Conservation (phyloP, 1,140 invertebrate genomes). For the Leptinotarsa defecta region DNA sequence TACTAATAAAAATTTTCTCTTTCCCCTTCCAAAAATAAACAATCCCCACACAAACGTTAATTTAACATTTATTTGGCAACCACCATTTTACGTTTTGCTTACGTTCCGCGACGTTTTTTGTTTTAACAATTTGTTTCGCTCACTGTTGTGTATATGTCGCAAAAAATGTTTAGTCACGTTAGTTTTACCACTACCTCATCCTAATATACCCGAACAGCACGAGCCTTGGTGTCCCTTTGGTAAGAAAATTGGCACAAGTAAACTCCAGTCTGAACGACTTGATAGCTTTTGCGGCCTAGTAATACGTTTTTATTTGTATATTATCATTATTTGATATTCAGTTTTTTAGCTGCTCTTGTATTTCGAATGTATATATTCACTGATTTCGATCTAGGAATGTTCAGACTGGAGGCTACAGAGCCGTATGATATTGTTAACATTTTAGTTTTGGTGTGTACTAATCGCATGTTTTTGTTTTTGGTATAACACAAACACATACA, state of each 20-base stretch:
- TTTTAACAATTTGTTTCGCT: conserved; percentile 10
- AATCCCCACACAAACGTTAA: conserved; percentile 1
- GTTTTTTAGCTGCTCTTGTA: no score
- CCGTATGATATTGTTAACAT: conserved; percentile 2
- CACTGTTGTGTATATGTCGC: neutral
- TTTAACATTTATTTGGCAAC: conserved; percentile 1
- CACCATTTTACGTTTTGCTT: neutral
- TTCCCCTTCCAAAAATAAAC: conserved; percentile 5
- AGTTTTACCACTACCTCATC: conserved; percentile 81
- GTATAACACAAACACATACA: conserved; percentile 36
- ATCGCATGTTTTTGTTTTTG: conserved; percentile 35
- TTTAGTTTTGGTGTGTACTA: conserved; percentile 30
- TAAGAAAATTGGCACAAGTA: conserved; percentile 58
- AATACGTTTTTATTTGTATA: no score
- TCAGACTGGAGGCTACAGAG: neutral
- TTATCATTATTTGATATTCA: no score
- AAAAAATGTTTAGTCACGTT: conserved; percentile 60
- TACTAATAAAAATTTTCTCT: conserved; percentile 26
- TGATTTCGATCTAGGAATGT: neutral
- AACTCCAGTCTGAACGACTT: neutral
- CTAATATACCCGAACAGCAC: conserved; percentile 83
- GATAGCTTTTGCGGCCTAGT: no score
- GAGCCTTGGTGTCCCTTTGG: conserved; percentile 83
- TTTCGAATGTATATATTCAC: neutral
- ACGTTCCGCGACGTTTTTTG: neutral